Percentiles rank a stretch among this genome's conserved stretches.
phyloP scores from a whole-genome alignment of 2,113 vertebrate genomes.

The Anguilla japonica region DNA sequence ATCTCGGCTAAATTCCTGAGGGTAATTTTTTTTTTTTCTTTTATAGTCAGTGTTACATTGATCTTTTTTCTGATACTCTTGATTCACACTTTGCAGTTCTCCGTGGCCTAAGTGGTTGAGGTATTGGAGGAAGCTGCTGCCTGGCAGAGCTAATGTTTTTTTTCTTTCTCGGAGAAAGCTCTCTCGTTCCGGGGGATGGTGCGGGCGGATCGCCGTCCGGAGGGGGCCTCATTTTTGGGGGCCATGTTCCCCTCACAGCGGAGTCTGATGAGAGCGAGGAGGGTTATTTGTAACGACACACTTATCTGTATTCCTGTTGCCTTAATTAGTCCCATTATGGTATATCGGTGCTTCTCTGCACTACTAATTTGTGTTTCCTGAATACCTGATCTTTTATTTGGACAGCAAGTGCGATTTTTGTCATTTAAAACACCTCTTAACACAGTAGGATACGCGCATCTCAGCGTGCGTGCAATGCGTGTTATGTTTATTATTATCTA shows the following conservation, averaged over 20 bases:
- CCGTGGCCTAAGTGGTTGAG: neutral
- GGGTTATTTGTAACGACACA: neutral
- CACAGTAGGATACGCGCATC: neutral
- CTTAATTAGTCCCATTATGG: constrained; percentile 6
- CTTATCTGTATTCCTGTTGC: neutral
- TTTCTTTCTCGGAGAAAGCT: neutral
- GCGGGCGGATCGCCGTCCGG: neutral
- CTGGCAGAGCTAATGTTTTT: neutral
- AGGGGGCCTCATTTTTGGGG: neutral
- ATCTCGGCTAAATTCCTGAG: neutral
- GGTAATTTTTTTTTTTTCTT: neutral
- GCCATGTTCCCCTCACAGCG: neutral
- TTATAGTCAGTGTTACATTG: neutral
- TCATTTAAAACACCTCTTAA: neutral
- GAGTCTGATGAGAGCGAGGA: neutral
- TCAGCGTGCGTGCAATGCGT: neutral
- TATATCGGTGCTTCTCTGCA: neutral
- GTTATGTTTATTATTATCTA: neutral
- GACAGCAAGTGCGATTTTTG: neutral
- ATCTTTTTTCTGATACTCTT: neutral
- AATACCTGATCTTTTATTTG: neutral
- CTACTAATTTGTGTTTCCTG: neutral
- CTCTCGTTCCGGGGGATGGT: neutral
- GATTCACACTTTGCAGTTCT: neutral
- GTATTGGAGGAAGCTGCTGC: neutral